A percentile compares a stretch with the other conserved stretches of the same genome.
Evolutionary conservation across 2,113 vertebrate species (phyloP).

Genomic region (Phoxinus phoxinus): DNA sequence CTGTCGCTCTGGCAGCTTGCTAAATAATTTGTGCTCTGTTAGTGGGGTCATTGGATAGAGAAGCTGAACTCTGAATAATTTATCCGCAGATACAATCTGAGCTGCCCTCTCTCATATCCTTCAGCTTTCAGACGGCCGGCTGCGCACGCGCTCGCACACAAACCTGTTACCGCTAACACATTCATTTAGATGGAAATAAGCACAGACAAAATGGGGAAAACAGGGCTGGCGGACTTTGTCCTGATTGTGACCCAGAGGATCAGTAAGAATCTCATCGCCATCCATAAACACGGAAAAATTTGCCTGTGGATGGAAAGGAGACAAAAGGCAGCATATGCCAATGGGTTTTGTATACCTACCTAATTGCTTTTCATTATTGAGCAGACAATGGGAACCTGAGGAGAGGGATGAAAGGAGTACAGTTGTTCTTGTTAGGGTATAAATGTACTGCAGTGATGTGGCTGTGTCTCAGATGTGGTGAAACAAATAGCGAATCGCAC

Average conservation of each 20-base stretch:
- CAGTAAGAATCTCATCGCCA: slow-evolving; percentile 64
- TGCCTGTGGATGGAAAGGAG: slow-evolving; percentile 69
- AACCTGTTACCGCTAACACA: slow-evolving; percentile 59
- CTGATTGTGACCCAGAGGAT: slow-evolving; percentile 66
- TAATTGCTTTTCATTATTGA: slow-evolving; percentile 81
- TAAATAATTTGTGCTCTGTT: slow-evolving; percentile 83
- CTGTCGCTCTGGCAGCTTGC: slow-evolving; percentile 75
- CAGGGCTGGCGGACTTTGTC: slow-evolving; percentile 62
- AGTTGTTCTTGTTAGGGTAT: slow-evolving; percentile 72
- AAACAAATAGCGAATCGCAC: slow-evolving; percentile 72
- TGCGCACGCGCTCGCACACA: slow-evolving; percentile 43
- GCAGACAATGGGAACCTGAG: slow-evolving; percentile 73
- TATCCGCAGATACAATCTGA: slow-evolving; percentile 77
- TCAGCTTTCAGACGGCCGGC: slow-evolving; percentile 71
- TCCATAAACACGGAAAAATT: slow-evolving; percentile 62
- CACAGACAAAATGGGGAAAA: slow-evolving; percentile 55
- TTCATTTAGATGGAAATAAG: slow-evolving; percentile 72
- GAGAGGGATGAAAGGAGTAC: slow-evolving; percentile 73
- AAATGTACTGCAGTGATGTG: slow-evolving; percentile 79
- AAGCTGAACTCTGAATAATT: slow-evolving; percentile 79
- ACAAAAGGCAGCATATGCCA: slow-evolving; percentile 69
- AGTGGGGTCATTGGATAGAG: slow-evolving; percentile 79
- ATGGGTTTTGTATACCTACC: slow-evolving; percentile 74
- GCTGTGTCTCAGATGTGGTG: slow-evolving; percentile 72
- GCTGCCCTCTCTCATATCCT: slow-evolving; percentile 76